Evolutionary conservation across 2,888 invertebrate genomes (phyloP).

Genomic region (Drosophila anceps): DNA sequence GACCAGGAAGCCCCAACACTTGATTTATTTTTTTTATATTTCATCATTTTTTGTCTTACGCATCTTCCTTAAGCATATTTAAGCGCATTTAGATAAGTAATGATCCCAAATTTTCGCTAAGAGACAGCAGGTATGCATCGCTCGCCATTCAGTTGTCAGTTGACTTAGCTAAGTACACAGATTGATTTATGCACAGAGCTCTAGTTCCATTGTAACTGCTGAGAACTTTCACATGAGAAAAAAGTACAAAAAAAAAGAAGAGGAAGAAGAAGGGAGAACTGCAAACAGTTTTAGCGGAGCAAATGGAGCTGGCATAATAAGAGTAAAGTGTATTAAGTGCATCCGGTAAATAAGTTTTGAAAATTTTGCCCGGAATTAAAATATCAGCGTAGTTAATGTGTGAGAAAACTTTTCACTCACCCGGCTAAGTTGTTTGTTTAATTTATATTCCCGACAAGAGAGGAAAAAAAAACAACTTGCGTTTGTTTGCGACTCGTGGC

Average conservation of each 20-base stretch:
- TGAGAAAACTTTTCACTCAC: slow-evolving; percentile 30
- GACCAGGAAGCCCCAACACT: neutral
- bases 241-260: neutral
- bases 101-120: neutral
- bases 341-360: neutral
- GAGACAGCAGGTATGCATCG: neutral
- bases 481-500: slow-evolving; percentile 14
- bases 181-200: neutral
- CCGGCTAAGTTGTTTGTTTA: slow-evolving; percentile 22
- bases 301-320: slow-evolving; percentile 2
- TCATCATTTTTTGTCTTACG: no score
- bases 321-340: neutral
- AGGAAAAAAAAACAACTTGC: slow-evolving; percentile 6
- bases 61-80: neutral
- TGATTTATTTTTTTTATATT: neutral
- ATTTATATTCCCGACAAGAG: slow-evolving; percentile 23
- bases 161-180: neutral
- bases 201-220: neutral
- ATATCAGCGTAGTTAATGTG: neutral
- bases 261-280: neutral
- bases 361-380: neutral
- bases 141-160: neutral
- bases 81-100: neutral
- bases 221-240: slow-evolving; percentile 3
- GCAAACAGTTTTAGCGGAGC: slow-evolving; percentile 1